Evolutionary conservation across 2,888 invertebrate genomes (phyloP), one percentile per base, ranked within the genome.

Genomic region (Pristionchus japonicus): DNA sequence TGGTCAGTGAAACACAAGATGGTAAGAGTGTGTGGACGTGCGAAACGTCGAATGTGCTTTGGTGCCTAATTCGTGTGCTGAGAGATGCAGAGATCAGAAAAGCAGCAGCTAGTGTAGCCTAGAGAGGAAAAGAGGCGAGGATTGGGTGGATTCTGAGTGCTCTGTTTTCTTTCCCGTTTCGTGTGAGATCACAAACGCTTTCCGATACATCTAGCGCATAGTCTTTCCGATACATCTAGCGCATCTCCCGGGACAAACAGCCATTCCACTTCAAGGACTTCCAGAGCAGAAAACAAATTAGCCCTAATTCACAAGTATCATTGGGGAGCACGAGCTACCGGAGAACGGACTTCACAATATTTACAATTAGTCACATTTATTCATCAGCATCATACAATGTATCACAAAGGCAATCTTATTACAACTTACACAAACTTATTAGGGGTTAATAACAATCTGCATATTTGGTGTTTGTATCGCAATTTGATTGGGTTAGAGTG

Each of bases 311-410:
- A 3, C 13, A 27, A 64, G 31, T 64, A 64, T 64, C 7, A 64
- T 13, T 27, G 27, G 64, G 64, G 64, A 31, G 64, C 64, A 31
- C 31, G 7, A 31, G 64, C 64, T 64, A 64, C 64, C 64, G 31
- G 64, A 64, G 3, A 64, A 9, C 13, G 31, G 31, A 64, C 64
- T 15, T 64, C 31, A 64, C 64, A 64, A 64, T 31, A 64, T 31
- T 43, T 43, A 64, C 31, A 64, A 64, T 31, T 64, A 64, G 64
- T 64, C 31, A 27, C 64, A 4, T 64, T 64, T 64, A 64, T 70
- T 70, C 70, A 70, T 70, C 70, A 70, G 70, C 70, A 70, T 40
- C 34, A 34, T 34, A 70, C 70, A 70, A 37, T 70, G 37, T 70
- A 70, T 34, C 37, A 34, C 70, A 70, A 37, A 34, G 31, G 17